phyloP scores from a whole-genome alignment of 2,113 vertebrate species.

The Columba janthina region DNA sequence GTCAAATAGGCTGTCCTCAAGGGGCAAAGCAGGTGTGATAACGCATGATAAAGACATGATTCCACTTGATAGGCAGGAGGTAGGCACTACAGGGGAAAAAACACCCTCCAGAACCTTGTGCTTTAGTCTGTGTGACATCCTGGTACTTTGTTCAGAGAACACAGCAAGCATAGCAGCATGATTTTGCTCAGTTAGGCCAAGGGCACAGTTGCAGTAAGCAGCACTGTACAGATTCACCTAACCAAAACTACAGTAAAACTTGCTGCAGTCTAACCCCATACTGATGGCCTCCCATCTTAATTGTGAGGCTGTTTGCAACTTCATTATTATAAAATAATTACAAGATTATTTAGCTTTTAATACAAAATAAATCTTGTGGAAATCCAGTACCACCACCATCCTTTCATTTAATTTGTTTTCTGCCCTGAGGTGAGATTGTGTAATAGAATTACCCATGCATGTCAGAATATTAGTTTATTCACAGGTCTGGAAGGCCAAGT shows the following conservation, averaged over 20 bases:
- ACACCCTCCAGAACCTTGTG: not conserved
- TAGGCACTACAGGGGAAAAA: not conserved
- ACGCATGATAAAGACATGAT: not conserved
- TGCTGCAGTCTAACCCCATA: not conserved
- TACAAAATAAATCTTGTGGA: not conserved
- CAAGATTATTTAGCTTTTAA: not conserved
- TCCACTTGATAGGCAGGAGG: not conserved
- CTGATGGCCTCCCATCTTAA: not conserved
- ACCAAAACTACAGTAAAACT: not conserved
- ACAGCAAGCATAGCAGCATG: not conserved
- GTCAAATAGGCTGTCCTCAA: not conserved
- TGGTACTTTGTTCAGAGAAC: fast-evolving
- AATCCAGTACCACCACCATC: not conserved
- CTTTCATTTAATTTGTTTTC: not conserved
- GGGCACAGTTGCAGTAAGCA: not conserved
- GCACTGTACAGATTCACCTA: not conserved
- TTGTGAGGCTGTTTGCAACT: not conserved
- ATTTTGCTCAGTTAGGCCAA: not conserved
- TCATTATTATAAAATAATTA: not conserved
- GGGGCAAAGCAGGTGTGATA: not conserved
- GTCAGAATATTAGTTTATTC: not conserved
- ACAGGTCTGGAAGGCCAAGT: not conserved
- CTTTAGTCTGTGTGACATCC: not conserved
- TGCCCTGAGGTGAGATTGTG: not conserved
- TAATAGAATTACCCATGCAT: not conserved